Evolutionary conservation across 2,888 invertebrate genomes (phyloP).

Genomic region (Uropetala carovei): DNA sequence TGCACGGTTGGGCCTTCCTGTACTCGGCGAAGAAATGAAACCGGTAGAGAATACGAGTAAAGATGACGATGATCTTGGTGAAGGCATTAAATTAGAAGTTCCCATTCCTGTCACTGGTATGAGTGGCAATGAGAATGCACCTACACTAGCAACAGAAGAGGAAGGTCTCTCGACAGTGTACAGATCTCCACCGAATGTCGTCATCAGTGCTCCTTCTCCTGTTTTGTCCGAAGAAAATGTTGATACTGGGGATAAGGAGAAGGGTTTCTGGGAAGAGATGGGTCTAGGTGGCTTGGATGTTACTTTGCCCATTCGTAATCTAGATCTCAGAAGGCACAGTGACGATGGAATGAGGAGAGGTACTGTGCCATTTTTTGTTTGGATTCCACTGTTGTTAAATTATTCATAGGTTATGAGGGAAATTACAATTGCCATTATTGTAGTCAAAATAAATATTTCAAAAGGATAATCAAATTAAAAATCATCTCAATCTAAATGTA

Average conservation of each 20-base stretch:
- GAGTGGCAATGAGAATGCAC: slow-evolving; percentile 48
- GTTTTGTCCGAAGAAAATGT: slow-evolving; percentile 73
- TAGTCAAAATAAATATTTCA: too few relatives aligned
- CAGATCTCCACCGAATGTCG: slow-evolving; percentile 69
- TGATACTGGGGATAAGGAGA: slow-evolving; percentile 65
- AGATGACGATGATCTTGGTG: neutral
- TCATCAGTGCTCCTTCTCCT: slow-evolving; percentile 75
- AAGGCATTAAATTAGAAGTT: slow-evolving; percentile 10
- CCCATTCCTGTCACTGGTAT: slow-evolving; percentile 52
- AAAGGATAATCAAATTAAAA: too few relatives aligned
- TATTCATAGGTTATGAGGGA: too few relatives aligned
- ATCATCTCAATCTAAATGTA: too few relatives aligned
- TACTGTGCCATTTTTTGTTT: slow-evolving; percentile 67
- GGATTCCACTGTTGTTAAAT: neutral
- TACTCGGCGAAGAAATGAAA: slow-evolving; percentile 33
- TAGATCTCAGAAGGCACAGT: slow-evolving; percentile 71
- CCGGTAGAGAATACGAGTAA: slow-evolving; percentile 29
- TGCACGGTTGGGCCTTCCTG: slow-evolving; percentile 47
- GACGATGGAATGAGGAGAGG: slow-evolving; percentile 75
- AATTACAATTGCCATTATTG: too few relatives aligned
- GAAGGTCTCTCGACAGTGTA: slow-evolving; percentile 73
- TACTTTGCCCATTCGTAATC: slow-evolving; percentile 64
- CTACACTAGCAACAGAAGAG: slow-evolving; percentile 33
- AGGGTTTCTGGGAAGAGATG: slow-evolving; percentile 65
- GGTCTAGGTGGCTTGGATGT: slow-evolving; percentile 38